Conservation (phyloP, 2,113 vertebrate genomes). For the Calyptommatus sinebrachiatus region DNA sequence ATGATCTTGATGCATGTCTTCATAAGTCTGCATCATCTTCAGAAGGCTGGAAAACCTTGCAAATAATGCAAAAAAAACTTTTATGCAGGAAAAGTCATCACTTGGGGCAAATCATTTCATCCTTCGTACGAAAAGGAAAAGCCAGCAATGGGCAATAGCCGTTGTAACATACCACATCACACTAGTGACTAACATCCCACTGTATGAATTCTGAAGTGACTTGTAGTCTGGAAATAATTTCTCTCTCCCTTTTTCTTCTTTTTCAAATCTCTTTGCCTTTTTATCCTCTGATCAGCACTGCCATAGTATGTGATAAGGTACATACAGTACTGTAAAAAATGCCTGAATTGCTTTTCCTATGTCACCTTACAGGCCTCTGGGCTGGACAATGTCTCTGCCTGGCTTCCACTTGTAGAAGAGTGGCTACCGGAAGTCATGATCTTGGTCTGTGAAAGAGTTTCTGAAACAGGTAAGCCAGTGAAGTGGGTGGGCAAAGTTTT, state of each 20-base stretch:
- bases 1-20: too few species aligned
- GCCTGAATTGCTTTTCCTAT: not conserved
- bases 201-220: not conserved
- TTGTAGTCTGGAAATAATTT: not conserved
- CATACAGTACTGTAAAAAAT: not conserved
- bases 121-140: too few species aligned
- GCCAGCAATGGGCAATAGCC: not conserved
- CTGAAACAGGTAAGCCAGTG: conserved; percentile 79
- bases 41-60: too few species aligned
- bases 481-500: not conserved
- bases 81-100: too few species aligned
- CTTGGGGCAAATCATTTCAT: too few species aligned
- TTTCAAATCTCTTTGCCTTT: not conserved
- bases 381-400: conserved; percentile 80
- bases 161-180: too few species aligned
- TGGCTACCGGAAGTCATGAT: conserved; percentile 93
- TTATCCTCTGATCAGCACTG: not conserved
- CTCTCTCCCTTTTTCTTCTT: not conserved
- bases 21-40: too few species aligned
- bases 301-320: not conserved
- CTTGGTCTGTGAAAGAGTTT: conserved; percentile 89
- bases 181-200: too few species aligned
- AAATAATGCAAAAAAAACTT: too few species aligned
- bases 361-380: conserved; percentile 78
- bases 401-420: conserved; percentile 88